Percentiles rank a stretch among this genome's conserved stretches.
These are phyloP conservation scores for Lithosia quadra DNA, from an alignment of 2,888 invertebrate genomes.

Conservation along the genomic window DNA sequence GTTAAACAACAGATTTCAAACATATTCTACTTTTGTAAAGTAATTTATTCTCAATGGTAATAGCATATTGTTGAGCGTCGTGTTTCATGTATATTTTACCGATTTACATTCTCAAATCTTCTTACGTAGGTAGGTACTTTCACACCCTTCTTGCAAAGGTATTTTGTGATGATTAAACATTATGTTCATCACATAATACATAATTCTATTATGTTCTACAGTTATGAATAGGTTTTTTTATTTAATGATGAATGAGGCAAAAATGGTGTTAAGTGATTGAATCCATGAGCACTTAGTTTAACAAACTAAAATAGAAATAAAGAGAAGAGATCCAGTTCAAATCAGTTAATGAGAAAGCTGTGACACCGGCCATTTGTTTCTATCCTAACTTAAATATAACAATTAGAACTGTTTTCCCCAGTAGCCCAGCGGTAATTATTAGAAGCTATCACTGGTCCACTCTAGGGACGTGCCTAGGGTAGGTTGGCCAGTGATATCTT, in stretches of 20 bases:
- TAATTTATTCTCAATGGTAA: conserved; percentile 42
- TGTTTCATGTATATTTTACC: conserved; percentile 36
- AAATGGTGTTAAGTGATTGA: not conserved
- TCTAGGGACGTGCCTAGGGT: not conserved
- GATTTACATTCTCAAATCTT: conserved; percentile 33
- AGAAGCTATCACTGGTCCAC: not conserved
- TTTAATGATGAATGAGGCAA: not conserved
- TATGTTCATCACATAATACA: not conserved
- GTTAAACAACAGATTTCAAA: not conserved
- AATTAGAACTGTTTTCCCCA: conserved; percentile 4
- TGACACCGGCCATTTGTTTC: not conserved
- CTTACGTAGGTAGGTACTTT: conserved; percentile 30
- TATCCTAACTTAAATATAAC: not conserved
- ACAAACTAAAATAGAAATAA: not conserved
- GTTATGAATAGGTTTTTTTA: not conserved
- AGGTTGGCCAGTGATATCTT: not conserved
- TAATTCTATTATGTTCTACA: too few species aligned
- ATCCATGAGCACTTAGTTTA: not conserved
- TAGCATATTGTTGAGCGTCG: conserved; percentile 19
- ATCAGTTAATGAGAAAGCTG: not conserved
- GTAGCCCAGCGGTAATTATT: not conserved
- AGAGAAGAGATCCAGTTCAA: not conserved
- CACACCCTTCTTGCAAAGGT: not conserved
- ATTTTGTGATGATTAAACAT: conserved; percentile 5
- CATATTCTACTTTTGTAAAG: conserved; percentile 36